Evolutionary conservation across 2,888 invertebrate genomes (phyloP).

Genomic region (Thymelicus lineola): DNA sequence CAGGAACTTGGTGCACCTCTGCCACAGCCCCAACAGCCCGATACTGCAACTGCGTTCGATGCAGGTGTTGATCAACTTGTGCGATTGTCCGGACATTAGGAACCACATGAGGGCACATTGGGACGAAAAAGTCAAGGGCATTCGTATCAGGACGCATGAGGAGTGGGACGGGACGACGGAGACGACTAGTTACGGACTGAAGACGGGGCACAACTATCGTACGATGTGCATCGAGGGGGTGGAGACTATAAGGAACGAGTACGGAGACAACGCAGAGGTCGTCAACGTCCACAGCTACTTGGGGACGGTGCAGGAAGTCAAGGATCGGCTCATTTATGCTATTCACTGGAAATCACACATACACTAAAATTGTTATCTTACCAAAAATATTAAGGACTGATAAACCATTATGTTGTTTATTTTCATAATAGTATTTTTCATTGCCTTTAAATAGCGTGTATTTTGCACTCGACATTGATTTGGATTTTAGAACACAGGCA

Average conservation of each 20-base stretch:
- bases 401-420: too few species aligned
- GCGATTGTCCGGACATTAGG: slow-evolving; percentile 73
- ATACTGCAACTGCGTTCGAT: slow-evolving; percentile 64
- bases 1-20: slow-evolving; percentile 57
- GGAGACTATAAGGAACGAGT: slow-evolving; percentile 68
- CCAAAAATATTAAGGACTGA: too few species aligned
- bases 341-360: slow-evolving; percentile 64
- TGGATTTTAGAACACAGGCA: too few species aligned
- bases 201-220: slow-evolving; percentile 70
- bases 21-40: slow-evolving; percentile 57
- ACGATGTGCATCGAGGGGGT: slow-evolving; percentile 67
- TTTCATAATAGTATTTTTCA: too few species aligned
- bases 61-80: slow-evolving; percentile 72
- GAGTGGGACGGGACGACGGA: slow-evolving; percentile 71
- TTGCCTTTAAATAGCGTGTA: too few species aligned
- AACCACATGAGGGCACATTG: slow-evolving; percentile 61
- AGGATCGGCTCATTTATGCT: slow-evolving; percentile 59
- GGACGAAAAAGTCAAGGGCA: slow-evolving; percentile 53
- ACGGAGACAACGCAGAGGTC: slow-evolving; percentile 59
- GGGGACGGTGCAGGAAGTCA: slow-evolving; percentile 53
- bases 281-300: slow-evolving; percentile 71
- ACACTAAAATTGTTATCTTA: slow-evolving; percentile 44
- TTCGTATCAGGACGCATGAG: slow-evolving; percentile 63
- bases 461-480: too few species aligned
- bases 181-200: slow-evolving; percentile 59